Base-by-base conservation (phyloP, 1,140 invertebrate species). In the Brachionus rubens region DNA sequence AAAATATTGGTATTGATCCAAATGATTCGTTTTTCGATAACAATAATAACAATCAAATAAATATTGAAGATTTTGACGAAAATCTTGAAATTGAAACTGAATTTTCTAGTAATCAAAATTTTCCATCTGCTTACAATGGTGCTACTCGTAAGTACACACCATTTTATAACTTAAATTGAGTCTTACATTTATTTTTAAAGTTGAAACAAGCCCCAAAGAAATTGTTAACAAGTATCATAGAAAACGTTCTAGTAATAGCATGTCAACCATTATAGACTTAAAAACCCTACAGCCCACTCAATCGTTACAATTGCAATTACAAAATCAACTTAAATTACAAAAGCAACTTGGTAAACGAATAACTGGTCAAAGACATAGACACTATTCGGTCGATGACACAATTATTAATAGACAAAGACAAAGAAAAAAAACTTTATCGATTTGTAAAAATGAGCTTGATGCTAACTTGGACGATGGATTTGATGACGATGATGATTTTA, bases 381-480 rank as follows among this genome's bases (percentile, higher is more conserved):
- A 65, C n/a, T 65, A 28, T 28, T 65, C 59, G 21, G 59, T 65
- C 2, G 59, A 65, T 43, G 59, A 65, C 1, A 43, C 9, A 10
- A 36, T 36, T 43, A 65, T 43, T 12, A 24, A 43, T 26, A 46
- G 24, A 26, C 59, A 65, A 65, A 19, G 40, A 65, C 41, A 26
- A n/a, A 65, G 59, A 46, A 65, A 65, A 41, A 65, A 43, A 46
- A 65, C 59, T 43, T 12, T 24, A 14, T 65, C 40, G 16, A 65
- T 41, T 3, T 24, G 16, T 12, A 41, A 14, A 41, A 28, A 65
- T 40, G 59, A 43, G 2, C 43, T 65, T 14, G 40, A 65, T 24
- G 14, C 33, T 7, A 43, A 43, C 43, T 10, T 43, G 12, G 19
- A 65, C 40, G 40, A 43, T 65, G 59, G 9, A 30, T 43, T 65